These are phyloP conservation scores for Coremacera marginata DNA, from an alignment of 2,888 invertebrate species.

Conservation along the genomic window DNA sequence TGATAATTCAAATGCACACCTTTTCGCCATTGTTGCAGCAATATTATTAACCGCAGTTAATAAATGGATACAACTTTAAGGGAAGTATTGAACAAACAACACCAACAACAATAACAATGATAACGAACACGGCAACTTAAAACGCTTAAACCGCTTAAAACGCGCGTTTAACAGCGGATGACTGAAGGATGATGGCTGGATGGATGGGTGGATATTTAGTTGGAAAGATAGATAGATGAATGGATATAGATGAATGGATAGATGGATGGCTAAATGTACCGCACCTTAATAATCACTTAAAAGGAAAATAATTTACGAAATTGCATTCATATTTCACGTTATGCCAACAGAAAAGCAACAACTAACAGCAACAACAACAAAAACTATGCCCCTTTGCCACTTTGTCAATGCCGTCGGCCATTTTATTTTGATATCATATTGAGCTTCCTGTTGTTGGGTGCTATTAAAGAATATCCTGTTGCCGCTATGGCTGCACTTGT, in stretches of 20 bases:
- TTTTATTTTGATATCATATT: slow-evolving; percentile 23
- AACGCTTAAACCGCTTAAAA: slow-evolving; percentile 32
- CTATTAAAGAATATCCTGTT: slow-evolving; percentile 47
- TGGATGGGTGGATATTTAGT: not conserved
- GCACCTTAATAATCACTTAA: slow-evolving; percentile 70
- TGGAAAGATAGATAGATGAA: slow-evolving; percentile 46
- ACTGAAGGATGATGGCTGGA: not conserved
- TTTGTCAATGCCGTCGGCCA: slow-evolving; percentile 5
- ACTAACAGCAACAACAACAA: slow-evolving; percentile 36
- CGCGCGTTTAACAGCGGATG: slow-evolving; percentile 32
- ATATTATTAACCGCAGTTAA: slow-evolving; percentile 61
- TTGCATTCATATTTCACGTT: slow-evolving; percentile 63
- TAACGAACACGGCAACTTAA: slow-evolving; percentile 40
- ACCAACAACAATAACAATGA: slow-evolving; percentile 25
- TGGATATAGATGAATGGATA: not conserved
- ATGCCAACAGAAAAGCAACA: slow-evolving; percentile 45
- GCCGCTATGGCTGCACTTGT: not conserved
- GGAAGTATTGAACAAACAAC: slow-evolving; percentile 1
- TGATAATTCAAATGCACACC: slow-evolving; percentile 48
- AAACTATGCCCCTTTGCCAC: not conserved
- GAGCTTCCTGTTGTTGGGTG: slow-evolving; percentile 9
- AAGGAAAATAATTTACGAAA: slow-evolving; percentile 69
- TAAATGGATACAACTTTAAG: slow-evolving; percentile 55
- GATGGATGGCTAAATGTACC: slow-evolving; percentile 54
- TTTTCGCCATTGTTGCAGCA: slow-evolving; percentile 44